Evolutionary conservation across 2,797 vertebrate species (phyloP), one percentile per base, ranked within the genome.

Genomic region (Rhinoraja longicauda): DNA sequence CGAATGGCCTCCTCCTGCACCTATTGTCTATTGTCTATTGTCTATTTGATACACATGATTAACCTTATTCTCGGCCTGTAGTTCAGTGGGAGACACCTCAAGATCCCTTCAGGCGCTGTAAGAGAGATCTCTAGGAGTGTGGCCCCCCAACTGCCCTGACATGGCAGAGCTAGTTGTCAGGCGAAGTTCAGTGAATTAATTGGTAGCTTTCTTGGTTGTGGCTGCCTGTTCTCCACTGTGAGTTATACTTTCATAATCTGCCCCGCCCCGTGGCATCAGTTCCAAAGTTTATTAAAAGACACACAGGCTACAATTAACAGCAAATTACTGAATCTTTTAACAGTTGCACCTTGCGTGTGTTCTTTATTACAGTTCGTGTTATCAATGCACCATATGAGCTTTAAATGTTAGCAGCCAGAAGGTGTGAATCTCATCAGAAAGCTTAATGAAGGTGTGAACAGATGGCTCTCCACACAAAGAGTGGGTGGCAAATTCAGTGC

Each of bases 371-470:
- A 88, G 84, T 36, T 67, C 19, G 6, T 88, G 84, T 32, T 88
- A 21, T 88, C 64, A 86, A 86, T 86, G 82, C 84, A 32, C 59
- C n/a, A 17, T 88, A 32, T 88, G 84, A 88, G 32, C 88, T 88
- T 88, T 21, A 67, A 36, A 36, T 67, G 59, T 88, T 67, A 32
- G 62, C 64, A 67, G 21, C 59, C 84, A 88, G 84, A 88, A 67
- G 59, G 62, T 88, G 62, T 24, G 84, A 88, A 88, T 32, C 84
- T 88, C 84, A 88, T 88, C 84, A 88, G 84, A 67, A 88, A 36
- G n/a, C 84, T 88, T 67, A 88, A 88, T 88, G 62, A 88, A 67
- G 84, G 84, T 67, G 84, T 64, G 32, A 88, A 88, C 84, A 88
- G 84, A 88, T 88, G 84, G 84, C 15, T 88, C 15, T 67, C 59